A percentile compares a stretch with the other conserved stretches of the same genome.
Conservation (phyloP, 2,888 invertebrate genomes). For the Amaurobius ferox region DNA sequence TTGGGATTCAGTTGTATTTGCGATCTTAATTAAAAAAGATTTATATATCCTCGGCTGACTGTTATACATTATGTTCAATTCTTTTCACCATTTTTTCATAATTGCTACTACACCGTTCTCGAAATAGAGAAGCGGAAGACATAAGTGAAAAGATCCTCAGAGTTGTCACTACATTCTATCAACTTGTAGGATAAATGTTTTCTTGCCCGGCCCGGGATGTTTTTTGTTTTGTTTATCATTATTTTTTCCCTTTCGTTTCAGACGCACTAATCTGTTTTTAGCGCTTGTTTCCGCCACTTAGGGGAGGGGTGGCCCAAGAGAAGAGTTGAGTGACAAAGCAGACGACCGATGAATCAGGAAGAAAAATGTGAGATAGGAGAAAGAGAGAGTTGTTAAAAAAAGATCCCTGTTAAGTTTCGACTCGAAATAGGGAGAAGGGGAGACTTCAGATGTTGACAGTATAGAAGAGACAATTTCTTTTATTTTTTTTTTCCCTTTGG, state of each 20-base stretch:
- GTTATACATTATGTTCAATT: not conserved
- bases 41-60: too few species aligned
- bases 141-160: conserved; percentile 14
- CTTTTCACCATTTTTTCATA: not conserved
- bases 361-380: conserved; percentile 38
- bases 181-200: conserved; percentile 67
- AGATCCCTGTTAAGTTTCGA: conserved; percentile 57
- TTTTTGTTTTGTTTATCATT: conserved; percentile 12
- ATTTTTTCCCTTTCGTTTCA: conserved; percentile 16
- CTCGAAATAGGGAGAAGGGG: conserved; percentile 1
- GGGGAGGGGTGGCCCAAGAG: conserved; percentile 25
- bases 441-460: conserved; percentile 14
- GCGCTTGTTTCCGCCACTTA: conserved; percentile 70
- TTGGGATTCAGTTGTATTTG: too few species aligned
- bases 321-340: conserved; percentile 68
- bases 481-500: not conserved
- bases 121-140: not conserved
- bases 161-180: conserved; percentile 58
- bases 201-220: conserved; percentile 22
- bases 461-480: conserved; percentile 4
- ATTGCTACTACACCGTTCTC: not conserved
- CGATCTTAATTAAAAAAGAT: too few species aligned
- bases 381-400: conserved; percentile 34
- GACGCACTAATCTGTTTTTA: conserved; percentile 69
- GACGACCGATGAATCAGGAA: conserved; percentile 67